Percentiles rank a stretch among this genome's conserved stretches.
phyloP scores from a whole-genome alignment of 2,113 vertebrate species.

The Nipponia nippon region DNA sequence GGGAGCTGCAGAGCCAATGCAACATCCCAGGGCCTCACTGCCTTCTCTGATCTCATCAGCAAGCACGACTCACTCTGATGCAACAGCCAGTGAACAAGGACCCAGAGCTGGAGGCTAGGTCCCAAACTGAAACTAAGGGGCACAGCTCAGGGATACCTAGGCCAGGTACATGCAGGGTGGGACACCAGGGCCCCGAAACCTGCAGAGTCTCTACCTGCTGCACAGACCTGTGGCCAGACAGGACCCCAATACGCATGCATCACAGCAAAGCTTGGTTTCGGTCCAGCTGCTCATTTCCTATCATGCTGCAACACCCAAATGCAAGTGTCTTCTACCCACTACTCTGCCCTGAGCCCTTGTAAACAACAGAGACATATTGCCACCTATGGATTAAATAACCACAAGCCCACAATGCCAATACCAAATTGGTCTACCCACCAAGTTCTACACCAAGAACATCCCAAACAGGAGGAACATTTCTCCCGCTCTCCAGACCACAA shows the following conservation, averaged over 20 bases:
- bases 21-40: neutral
- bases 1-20: neutral
- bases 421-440: too few relatives aligned
- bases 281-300: neutral
- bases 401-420: neutral
- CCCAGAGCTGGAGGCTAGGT: neutral
- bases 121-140: neutral
- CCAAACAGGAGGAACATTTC: neutral
- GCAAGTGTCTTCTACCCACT: accelerated
- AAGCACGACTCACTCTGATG: neutral
- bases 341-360: too few relatives aligned
- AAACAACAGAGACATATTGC: accelerated
- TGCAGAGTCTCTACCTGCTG: neutral
- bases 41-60: neutral
- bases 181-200: neutral
- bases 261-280: neutral
- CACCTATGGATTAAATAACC: neutral
- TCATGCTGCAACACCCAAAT: neutral
- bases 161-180: neutral
- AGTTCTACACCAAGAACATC: too few relatives aligned
- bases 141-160: neutral
- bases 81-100: neutral
- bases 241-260: too few relatives aligned
- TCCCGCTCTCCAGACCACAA: neutral
- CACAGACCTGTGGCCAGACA: neutral